These are phyloP conservation scores for Lamellibrachia luymesi DNA, from an alignment of 1,140 invertebrate genomes.

Conservation along the genomic window DNA sequence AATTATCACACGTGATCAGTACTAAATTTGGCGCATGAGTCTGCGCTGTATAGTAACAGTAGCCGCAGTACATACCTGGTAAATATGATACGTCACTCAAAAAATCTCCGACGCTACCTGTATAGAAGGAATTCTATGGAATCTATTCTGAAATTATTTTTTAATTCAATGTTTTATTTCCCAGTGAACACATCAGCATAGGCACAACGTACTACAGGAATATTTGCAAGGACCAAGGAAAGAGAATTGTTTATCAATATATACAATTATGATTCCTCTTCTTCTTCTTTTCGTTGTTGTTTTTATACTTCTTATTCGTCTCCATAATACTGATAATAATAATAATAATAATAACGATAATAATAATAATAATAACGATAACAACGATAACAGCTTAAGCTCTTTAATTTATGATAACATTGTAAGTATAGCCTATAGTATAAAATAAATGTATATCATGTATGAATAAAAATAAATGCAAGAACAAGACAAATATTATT, in stretches of 20 bases:
- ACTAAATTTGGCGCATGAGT: not conserved
- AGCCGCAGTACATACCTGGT: not conserved
- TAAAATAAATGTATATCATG: not conserved
- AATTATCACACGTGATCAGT: not conserved
- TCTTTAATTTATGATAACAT: not conserved
- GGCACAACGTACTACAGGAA: not conserved
- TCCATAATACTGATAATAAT: not conserved
- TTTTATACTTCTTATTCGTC: not conserved
- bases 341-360: constrained; percentile 6
- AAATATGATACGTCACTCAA: not conserved
- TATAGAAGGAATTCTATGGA: not conserved
- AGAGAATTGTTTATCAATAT: too few species aligned
- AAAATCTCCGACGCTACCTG: not conserved
- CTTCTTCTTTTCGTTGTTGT: not conserved
- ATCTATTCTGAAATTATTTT: not conserved
- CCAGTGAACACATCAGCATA: not conserved
- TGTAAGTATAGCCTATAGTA: not conserved
- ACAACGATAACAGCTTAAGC: not conserved
- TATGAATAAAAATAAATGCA: not conserved
- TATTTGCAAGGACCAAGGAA: not conserved
- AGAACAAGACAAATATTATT: not conserved
- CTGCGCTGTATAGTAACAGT: not conserved
- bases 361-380: not conserved
- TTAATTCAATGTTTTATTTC: not conserved
- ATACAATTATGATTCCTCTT: too few species aligned